Evolutionary conservation across 2,888 invertebrate genomes (phyloP), one percentile per base, ranked within the genome.

Genomic region (Agrochola lota): DNA sequence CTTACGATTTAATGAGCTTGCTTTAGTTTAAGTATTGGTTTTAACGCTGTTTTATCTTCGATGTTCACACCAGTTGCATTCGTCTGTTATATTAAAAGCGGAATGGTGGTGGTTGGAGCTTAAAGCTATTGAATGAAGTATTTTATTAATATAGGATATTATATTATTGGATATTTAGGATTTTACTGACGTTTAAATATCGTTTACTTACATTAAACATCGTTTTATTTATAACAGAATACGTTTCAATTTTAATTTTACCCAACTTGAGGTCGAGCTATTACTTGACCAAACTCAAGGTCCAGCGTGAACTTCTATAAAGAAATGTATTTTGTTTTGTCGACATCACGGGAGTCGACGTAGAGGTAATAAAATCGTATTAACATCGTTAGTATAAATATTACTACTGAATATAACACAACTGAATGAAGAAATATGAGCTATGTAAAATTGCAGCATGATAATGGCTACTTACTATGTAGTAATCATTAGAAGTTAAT

Each of bases 1-100:
- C 69, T 84, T 12, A 35, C 3, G 67, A 74, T 59, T 80, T 68
- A 80, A 85, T 75, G 81, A 64, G 63, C 60, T 81, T 26, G 49
- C 23, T 74, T 59, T 55, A 59, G 30, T 63, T 74, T 59, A 72
- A 80, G 75, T 81, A 55, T 69, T 57, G 63, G 52, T 63, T 75
- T 85, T n/a, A 74, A 26, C 12, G 15, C 17, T 43, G 11, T 60
- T 71, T 74, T 63, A 63, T 80, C 52, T 59, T 17, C 11, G 46
- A 23, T 74, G 49, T 84, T 74, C 43, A 35, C 49, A 82, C 70
- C 49, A 62, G 60, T 84, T 84, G 69, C 80, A 35, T 66, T 30
- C 49, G 1, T 23, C 30, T 49, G 43, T 49, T 77, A 49, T 30
- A 52, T 63, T 57, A 23, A 17, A 67, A 17, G n/a, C n/a, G 20